Conservation (phyloP, 2,888 invertebrate genomes). For the Caenorhabditis sp. region DNA sequence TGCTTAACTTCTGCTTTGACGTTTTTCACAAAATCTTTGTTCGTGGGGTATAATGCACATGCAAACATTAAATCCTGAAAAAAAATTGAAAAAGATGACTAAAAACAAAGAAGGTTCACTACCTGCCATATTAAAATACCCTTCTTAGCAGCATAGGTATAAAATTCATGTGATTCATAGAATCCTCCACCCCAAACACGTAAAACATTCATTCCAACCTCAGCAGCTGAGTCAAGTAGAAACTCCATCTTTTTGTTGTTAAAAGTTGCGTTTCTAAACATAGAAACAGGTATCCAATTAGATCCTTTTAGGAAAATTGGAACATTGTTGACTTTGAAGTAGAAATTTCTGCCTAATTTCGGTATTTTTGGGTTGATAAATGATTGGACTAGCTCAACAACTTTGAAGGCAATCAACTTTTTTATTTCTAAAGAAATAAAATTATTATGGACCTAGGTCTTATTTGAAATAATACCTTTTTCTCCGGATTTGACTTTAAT, state of each 20-base stretch:
- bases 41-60: constrained; percentile 89
- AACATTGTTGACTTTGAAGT: constrained; percentile 84
- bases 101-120: neutral
- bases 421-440: neutral
- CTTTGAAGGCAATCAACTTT: constrained; percentile 82
- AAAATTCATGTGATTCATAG: constrained; percentile 90
- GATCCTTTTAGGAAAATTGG: constrained; percentile 86
- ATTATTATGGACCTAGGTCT: too few relatives aligned
- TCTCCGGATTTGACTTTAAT: constrained; percentile 24
- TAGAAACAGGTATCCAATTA: constrained; percentile 66
- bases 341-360: constrained; percentile 78
- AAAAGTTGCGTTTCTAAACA: constrained; percentile 49
- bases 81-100: neutral
- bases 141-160: constrained; percentile 74
- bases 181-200: constrained; percentile 98
- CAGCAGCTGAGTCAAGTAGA: constrained; percentile 49
- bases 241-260: constrained; percentile 42
- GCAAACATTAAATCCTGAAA: constrained; percentile 88
- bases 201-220: constrained; percentile 82
- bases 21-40: constrained; percentile 79
- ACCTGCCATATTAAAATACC: constrained; percentile 93
- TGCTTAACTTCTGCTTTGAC: constrained; percentile 80
- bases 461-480: constrained; percentile 7
- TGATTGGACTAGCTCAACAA: constrained; percentile 79
- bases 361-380: constrained; percentile 41